Base-by-base conservation (phyloP, 2,113 vertebrate genomes). In the Microcebus lehilahytsara region DNA sequence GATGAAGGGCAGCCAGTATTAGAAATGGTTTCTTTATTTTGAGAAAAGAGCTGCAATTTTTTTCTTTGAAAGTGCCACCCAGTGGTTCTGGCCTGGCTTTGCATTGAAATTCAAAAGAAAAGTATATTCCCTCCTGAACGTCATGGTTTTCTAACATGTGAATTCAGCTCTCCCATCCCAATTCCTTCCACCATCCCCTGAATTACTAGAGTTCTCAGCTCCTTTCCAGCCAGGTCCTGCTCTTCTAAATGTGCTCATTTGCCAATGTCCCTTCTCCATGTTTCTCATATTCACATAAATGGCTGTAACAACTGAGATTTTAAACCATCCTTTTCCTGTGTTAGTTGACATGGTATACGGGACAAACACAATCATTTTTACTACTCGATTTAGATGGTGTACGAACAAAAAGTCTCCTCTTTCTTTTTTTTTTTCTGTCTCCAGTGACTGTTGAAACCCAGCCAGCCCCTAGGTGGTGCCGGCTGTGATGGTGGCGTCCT, bases 41-140 rank as follows among this genome's bases (percentile, higher is more conserved):
- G 60, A 93, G 81, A 0, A 11, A n/a, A 87, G 69, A 81, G 49
- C 77, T 81, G 58, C 60, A 88, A 56, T 72, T 30, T 69, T 42
- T 34, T 40, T 97, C 86, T 91, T 49, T 27, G 3, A 53, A 96
- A 90, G 89, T 42, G 88, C 83, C 96, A 83, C 88, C 78, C 85
- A 91, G 97, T 83, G 95, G 91, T 56, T 85, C 77, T 58, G 40
- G 32, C 56, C 91, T 53, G 91, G 37, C 17, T 42, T 17, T 95
- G 53, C 71, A 80, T 64, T 16, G 6, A 2, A 60, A 19, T 10
- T 20, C 11, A 71, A 32, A 51, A 69, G 0, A 42, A 77, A 91
- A 88, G 62, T 2, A 11, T 3, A n/a, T 19, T 22, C 9, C 67
- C 62, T 42, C 67, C 67, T 19, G 32, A 25, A 23, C 2, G 20